Evolutionary conservation across 2,888 invertebrate genomes (phyloP), one percentile per base, ranked within the genome.

Genomic region (Scelioninae gen. 2): DNA sequence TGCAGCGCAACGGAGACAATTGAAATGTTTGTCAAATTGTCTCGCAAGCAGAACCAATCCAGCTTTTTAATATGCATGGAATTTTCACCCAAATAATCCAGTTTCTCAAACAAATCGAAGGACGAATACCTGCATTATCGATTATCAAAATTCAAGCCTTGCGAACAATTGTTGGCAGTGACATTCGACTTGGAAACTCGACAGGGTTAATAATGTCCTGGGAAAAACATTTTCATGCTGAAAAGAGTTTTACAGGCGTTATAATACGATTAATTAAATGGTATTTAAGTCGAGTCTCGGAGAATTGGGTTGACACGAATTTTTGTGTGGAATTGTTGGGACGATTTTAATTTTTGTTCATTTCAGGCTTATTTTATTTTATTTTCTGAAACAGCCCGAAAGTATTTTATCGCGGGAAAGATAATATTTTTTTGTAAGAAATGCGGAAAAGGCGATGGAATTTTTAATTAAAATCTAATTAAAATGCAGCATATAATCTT

Each of bases 11-110:
- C 10, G 9, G 18, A 67, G 57, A 67, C 67, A 67, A 73, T 73
- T 37, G 61, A 67, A 73, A 50, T 67, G 25, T 67, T 63, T 73
- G 60, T 55, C 65, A 22, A 55, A 61, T 57, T 55, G 35, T 63
- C 18, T 45, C 37, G 43, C 18, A 5, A 2, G 15, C 16, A n/a
- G 3, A 48, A 43, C 41, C 39, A 39, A 33, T 70, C 11, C 28
- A 4, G 31, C 63, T 55, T 63, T 70, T 70, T 57, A 70, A 70
- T 55, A 70, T 70, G 70, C 70, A 70, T 70, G 43, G 55, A 71
- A 58, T 57, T 58, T 64, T 33, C 28, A 15, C 18, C n/a, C 39
- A 11, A 35, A 41, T 70, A 57, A 70, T 70, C 22, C 31, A 11
- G 11, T 22, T 52, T 45, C 52, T 7, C 31, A 15, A 39, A 31